Base-by-base conservation (phyloP, 2,888 invertebrate species). In the Operophtera brumata region DNA sequence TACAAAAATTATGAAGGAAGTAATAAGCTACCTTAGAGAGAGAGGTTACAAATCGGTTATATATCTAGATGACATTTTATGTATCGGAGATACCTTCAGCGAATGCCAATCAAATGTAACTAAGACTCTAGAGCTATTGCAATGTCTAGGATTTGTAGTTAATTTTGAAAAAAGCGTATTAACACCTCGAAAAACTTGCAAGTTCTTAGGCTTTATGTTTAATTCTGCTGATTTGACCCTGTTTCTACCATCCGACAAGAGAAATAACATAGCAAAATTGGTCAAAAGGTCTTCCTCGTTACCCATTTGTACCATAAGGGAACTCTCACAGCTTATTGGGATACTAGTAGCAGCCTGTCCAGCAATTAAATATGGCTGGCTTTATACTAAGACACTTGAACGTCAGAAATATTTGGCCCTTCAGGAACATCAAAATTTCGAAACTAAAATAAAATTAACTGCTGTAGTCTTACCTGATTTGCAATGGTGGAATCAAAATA, bases 361-460 rank as follows among this genome's bases (percentile, higher is more conserved):
- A 7, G 65, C 61, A 1, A 47, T 43, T 61, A 60, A 13, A 64
- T n/a, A n/a, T n/a, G n/a, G n/a, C n/a, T n/a, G n/a, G n/a, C n/a
- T n/a, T n/a, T n/a, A n/a, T n/a, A n/a, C 64, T 4, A 64, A 64
- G 36, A 47, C 39, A 8, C 45, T 59, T 11, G 64, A 65, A 36
- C 26, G 61, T 13, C 32, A 54, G 28, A 66, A 63, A 34, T 64
- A 42, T 20, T 9, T 66, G n/a, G 56, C 54, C 0, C 37, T 51
- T 6, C 6, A 14, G 4, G 9, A 11, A 25, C 28, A 20, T 28
- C 26, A 35, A 9, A 14, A 8, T 37, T 37, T 37, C 14, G 37
- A 37, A 8, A 8, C 14, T 6, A 37, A 37, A 14, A 14, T 37
- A 3, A 37, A 37, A 37, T 8, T 8, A 14, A 7, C 37, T 1